Evolutionary conservation across 2,113 vertebrate species (phyloP), one percentile per base, ranked within the genome.

Genomic region (Circaetus gallicus): DNA sequence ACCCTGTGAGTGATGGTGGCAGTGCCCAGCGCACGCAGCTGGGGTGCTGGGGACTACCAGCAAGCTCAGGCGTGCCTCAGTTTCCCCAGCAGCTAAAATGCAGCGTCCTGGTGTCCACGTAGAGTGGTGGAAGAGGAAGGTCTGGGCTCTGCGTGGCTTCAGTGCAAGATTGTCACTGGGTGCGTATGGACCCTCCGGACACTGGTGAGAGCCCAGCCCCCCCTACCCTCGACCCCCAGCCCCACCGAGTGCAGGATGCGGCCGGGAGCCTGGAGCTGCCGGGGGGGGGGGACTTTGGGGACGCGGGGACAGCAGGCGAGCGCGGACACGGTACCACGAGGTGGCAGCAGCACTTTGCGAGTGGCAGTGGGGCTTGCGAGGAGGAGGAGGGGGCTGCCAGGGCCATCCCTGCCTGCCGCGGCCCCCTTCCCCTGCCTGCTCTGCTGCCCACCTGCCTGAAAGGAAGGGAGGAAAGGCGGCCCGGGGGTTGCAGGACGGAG

Each of bases 291-390:
- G 36, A 15, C 19, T 21, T 10, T 11, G 43, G 62, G 84, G 55
- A 49, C 13, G 3, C 3, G 32, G 52, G 62, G 65, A 70, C 66
- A 32, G 49, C 29, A 20, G 66, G 24, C 4, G 38, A 56, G 28
- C 1, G 43, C 55, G 40, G 89, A 61, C n/a, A 2, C 6, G 55
- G 11, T 24, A 56, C 77, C 92, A 6, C 70, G 38, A 65, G 87
- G 58, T 65, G 92, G 92, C 92, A 94, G 82, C 87, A 90, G 52
- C 21, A n/a, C 56, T 70, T 82, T 29, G 65, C 38, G 40, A 42
- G 77, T 55, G 83, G 40, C 29, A 20, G 24, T 36, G 20, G 61
- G 34, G 61, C 17, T 50, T 53, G 52, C 52, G 52, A 16, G 15
- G 26, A 28, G 26, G 52, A 53, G 34, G 34, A 4, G 3, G 31